A percentile compares a stretch with the other conserved stretches of the same genome.
phyloP scores from a whole-genome alignment of 2,113 vertebrate species.

The Calonectris borealis region DNA sequence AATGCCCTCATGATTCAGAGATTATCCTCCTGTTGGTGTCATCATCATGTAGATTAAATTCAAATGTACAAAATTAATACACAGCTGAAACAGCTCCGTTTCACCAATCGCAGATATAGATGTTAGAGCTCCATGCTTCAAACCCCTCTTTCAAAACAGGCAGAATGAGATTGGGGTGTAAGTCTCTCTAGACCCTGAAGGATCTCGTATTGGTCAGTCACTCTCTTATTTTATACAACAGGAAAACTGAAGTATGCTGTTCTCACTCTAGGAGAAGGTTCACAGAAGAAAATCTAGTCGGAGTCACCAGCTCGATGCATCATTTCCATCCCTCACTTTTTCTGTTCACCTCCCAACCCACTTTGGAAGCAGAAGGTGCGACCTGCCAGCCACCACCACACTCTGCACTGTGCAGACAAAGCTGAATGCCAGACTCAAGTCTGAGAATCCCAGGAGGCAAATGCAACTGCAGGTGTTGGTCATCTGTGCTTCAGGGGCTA shows the following conservation, averaged over 20 bases:
- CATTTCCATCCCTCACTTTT: neutral
- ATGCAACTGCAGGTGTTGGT: neutral
- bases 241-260: neutral
- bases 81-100: neutral
- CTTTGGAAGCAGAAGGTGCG: neutral
- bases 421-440: neutral
- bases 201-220: neutral
- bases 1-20: neutral
- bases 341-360: neutral
- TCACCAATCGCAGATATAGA: neutral
- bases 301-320: neutral
- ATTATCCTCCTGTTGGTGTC: neutral
- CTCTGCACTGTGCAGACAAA: neutral
- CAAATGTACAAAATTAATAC: neutral
- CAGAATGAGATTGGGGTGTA: fast-evolving
- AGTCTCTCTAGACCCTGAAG: neutral
- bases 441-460: neutral
- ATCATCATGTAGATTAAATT: neutral
- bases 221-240: neutral
- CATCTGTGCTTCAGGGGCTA: neutral
- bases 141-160: neutral
- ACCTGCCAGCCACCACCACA: fast-evolving
- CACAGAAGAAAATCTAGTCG: neutral
- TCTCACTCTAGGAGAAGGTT: neutral
- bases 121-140: neutral